A percentile compares a stretch with the other conserved stretches of the same genome.
Evolutionary conservation across 2,888 invertebrate species (phyloP).

Genomic region (Pyrochroa serraticornis): DNA sequence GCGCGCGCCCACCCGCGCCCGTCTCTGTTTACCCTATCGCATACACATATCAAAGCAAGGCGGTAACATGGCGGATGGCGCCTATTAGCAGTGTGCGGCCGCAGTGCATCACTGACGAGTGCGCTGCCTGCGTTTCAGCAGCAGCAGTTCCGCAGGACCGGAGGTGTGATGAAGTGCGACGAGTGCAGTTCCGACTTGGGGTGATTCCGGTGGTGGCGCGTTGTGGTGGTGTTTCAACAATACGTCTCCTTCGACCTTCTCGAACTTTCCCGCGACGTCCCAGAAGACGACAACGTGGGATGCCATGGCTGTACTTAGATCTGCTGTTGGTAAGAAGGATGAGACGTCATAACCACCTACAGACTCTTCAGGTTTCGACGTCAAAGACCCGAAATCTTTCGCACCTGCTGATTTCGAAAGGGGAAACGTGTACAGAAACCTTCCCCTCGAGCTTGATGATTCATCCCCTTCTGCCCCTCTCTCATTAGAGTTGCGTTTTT

Average conservation of each 20-base stretch:
- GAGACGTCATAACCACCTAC: neutral
- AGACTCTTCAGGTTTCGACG: conserved; percentile 2
- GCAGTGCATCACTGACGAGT: conserved; percentile 47
- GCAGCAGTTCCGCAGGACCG: conserved; percentile 45
- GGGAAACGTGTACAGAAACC: conserved; percentile 21
- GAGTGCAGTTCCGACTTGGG: conserved; percentile 26
- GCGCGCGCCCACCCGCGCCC: conserved; percentile 35
- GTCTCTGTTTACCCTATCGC: conserved; percentile 49
- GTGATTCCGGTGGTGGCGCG: conserved; percentile 21
- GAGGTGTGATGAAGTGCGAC: conserved; percentile 20
- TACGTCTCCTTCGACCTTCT: neutral
- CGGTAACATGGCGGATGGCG: conserved; percentile 52
- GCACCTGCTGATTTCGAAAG: conserved; percentile 9
- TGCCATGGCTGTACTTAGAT: conserved; percentile 58
- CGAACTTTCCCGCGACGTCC: neutral
- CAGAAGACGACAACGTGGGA: conserved; percentile 21
- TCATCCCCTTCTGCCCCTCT: conserved; percentile 13
- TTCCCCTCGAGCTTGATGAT: conserved; percentile 17
- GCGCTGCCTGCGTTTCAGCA: conserved; percentile 36
- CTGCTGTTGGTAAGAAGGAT: conserved; percentile 52
- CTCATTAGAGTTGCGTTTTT: conserved; percentile 7
- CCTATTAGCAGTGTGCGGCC: conserved; percentile 48
- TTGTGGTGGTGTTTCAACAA: conserved; percentile 12
- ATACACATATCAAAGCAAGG: conserved; percentile 44
- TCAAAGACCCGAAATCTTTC: neutral